A percentile compares a stretch with the other conserved stretches of the same genome.
Conservation (phyloP, 2,888 invertebrate species). For the Epistrophe eligans region DNA sequence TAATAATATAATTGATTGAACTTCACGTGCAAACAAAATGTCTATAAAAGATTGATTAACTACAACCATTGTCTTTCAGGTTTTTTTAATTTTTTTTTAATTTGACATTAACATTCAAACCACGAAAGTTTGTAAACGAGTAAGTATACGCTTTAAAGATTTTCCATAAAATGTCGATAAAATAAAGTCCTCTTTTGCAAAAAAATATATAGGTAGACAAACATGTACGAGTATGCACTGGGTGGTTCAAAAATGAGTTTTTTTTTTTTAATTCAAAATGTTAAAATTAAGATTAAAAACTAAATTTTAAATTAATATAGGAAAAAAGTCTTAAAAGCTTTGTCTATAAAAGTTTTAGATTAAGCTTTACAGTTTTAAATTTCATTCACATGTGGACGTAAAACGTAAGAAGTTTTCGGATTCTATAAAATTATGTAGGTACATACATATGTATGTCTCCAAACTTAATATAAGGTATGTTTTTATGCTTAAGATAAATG, state of each 20-base stretch:
- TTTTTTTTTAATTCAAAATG: too few relatives aligned
- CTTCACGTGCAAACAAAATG: slow-evolving; percentile 4
- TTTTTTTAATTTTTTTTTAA: neutral
- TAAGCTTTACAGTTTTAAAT: too few relatives aligned
- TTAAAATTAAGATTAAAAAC: too few relatives aligned
- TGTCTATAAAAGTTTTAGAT: too few relatives aligned
- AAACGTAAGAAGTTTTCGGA: too few relatives aligned
- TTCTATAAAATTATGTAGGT: too few relatives aligned
- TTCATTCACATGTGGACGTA: too few relatives aligned
- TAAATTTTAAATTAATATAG: too few relatives aligned
- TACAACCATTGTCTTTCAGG: slow-evolving; percentile 7
- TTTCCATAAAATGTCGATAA: slow-evolving; percentile 14
- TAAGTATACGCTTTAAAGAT: neutral
- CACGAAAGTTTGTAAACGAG: slow-evolving; percentile 5
- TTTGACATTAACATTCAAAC: slow-evolving; percentile 7
- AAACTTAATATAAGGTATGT: too few relatives aligned
- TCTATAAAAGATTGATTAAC: neutral
- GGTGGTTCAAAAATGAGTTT: neutral
- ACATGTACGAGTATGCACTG: neutral
- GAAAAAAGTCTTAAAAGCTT: too few relatives aligned
- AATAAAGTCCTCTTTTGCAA: slow-evolving; percentile 7
- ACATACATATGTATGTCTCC: too few relatives aligned
- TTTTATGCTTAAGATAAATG: too few relatives aligned
- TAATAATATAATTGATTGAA: neutral
- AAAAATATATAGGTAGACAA: neutral